Evolutionary conservation across 30 jellyfish, hydroid and myxozoan genomes (phyloP).

Genomic region (Cassiopea xamachana): DNA sequence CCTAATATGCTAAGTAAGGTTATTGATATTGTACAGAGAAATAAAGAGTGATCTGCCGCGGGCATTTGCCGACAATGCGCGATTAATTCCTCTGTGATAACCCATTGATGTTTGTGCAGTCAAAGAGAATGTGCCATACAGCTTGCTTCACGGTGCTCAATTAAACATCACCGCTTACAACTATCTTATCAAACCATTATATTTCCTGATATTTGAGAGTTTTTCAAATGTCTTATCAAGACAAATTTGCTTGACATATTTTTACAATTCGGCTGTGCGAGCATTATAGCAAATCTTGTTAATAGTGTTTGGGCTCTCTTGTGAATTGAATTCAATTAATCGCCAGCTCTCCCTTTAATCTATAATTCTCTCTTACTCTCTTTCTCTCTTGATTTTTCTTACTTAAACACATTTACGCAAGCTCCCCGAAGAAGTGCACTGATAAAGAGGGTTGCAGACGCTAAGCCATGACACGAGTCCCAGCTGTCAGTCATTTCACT

Average conservation of each 20-base stretch:
- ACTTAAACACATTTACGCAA: too few relatives aligned
- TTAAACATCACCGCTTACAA: not conserved
- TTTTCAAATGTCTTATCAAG: constrained; percentile 5
- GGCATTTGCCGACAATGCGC: not conserved
- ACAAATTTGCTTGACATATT: not conserved
- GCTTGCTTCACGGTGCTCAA: not conserved
- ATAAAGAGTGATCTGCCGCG: not conserved
- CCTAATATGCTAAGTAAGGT: not conserved
- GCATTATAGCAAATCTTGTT: not conserved
- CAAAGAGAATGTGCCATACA: not conserved
- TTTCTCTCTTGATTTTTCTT: too few relatives aligned
- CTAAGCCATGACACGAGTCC: too few relatives aligned
- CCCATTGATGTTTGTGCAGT: not conserved
- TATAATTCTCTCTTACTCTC: too few relatives aligned
- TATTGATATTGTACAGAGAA: not conserved
- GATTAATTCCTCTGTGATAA: not conserved
- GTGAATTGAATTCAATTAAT: not conserved
- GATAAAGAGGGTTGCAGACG: too few relatives aligned
- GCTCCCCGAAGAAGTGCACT: too few relatives aligned
- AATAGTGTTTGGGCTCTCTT: not conserved
- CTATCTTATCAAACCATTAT: not conserved
- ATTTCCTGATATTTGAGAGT: constrained; percentile 12
- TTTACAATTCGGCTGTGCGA: not conserved
- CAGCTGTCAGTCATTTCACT: too few relatives aligned
- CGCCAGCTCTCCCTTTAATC: not conserved